Evolutionary conservation across 2,888 invertebrate genomes (phyloP), one percentile per base, ranked within the genome.

Genomic region (Margaritifera margaritifera): DNA sequence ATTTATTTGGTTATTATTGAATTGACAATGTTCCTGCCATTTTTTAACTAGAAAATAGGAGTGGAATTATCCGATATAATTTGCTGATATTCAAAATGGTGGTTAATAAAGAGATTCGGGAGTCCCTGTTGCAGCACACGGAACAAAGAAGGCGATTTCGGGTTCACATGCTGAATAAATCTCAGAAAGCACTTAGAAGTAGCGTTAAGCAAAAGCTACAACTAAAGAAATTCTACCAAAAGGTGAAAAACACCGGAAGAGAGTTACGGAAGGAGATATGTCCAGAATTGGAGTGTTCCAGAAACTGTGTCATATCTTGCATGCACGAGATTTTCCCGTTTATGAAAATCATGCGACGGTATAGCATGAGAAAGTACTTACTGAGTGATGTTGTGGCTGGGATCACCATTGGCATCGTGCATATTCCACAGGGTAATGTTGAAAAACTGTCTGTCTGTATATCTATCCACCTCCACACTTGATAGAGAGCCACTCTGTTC

Each of bases 361-460:
- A 89, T 78, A 86, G 81, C 66, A 66, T 83, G 25, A 78, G 78
- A 67, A 75, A 86, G 60, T 90, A 93, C 87, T 90, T 96, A n/a
- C 79, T 94, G 0, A 92, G 93, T 19, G 97, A 97, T 90, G 82
- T 95, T 61, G 92, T 96, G 6, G 93, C 96, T 0, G 97, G 97
- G 0, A 92, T 95, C 42, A 97, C 97, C 0, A 95, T 96, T 0
- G 96, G 88, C 20, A 87, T 89, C 62, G 89, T 89, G 85, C 89
- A 90, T 62, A 88, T 90, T 53, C 90, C 90, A 27, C 90, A 90
- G 83, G 88, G 89, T 88, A 68, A 75, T 78, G 31, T 56, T 27
- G 53, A 18, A 15, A 31, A 22, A 61, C 4, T 20, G n/a, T 15
- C 8, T 18, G 0, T 59, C 11, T 6, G 20, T 19, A 25, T 52